Base-by-base conservation (phyloP, 2,888 invertebrate genomes). In the Acheta domesticus region DNA sequence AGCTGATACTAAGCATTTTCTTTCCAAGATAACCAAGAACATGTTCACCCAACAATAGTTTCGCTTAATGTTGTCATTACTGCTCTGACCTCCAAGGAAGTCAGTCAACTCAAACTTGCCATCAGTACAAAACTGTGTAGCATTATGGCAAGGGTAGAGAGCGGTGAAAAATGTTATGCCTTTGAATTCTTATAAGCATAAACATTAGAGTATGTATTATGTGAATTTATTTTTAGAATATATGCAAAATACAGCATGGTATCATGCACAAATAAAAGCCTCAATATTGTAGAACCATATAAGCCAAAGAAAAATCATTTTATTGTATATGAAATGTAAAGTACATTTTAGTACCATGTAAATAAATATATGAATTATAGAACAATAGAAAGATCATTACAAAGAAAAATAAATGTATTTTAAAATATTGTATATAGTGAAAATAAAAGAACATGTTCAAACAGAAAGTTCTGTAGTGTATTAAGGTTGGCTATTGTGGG, bases 241-340 rank as follows among this genome's bases (percentile, higher is more conserved):
- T 62, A 62, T 19, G 62, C 62, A 62, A 62, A 62, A 62, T 62
- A 36, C 36, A 5, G 36, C 36, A 62, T 62, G 62, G 14, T 62
- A 5, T 62, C n/a, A n/a, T 19, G 62, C 62, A 62, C 62, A 62
- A 62, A 19, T 36, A 36, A 62, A 62, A 62, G 62, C 62, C 62
- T 62, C 14, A 62, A n/a, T 62, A 62, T 14, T 19, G n/a, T 62
- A 62, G 62, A n/a, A 19, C 14, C 14, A 14, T 62, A 62, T 14
- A 62, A 62, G 62, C 62, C 62, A 62, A 62, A 62, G 62, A 62
- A n/a, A 19, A 14, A n/a, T 62, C 14, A 62, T 62, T 62, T 62
- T 62, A 62, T 62, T 62, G 62, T 62, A 62, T n/a, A 62, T 62
- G 62, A 62, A 62, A 62, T 62, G 62, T 62, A 62, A 62, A 62